Conservation (phyloP, 2,797 vertebrate species). For the Enteromius mattozi region DNA sequence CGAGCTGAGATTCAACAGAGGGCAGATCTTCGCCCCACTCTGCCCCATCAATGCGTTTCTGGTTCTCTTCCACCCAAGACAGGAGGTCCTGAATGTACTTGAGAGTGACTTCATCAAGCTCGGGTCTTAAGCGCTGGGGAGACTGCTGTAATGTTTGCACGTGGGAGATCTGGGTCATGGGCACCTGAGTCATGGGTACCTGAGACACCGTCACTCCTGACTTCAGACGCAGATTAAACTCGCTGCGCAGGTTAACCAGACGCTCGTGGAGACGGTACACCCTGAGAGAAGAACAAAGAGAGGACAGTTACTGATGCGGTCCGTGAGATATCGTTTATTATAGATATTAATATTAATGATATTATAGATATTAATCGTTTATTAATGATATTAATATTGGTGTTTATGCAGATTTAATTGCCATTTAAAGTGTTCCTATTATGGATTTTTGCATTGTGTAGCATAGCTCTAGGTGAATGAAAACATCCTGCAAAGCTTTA, state of each 20-base stretch:
- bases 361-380: not conserved
- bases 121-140: slow-evolving; percentile 69
- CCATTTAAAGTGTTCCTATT: not conserved
- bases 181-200: slow-evolving; percentile 69
- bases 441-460: no score
- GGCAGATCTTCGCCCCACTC: slow-evolving; percentile 93
- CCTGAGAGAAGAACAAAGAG: slow-evolving; percentile 64
- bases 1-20: slow-evolving; percentile 88
- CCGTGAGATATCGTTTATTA: not conserved
- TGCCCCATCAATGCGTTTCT: slow-evolving; percentile 78
- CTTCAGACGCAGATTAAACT: slow-evolving; percentile 92
- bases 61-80: slow-evolving; percentile 95
- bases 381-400: not conserved
- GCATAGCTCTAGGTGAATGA: no score
- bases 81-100: slow-evolving; percentile 90
- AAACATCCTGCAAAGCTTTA: no score
- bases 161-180: slow-evolving; percentile 38
- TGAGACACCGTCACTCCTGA: slow-evolving; percentile 77
- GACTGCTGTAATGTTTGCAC: slow-evolving; percentile 70
- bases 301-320: not conserved
- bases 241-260: slow-evolving; percentile 91
- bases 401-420: not conserved
- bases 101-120: slow-evolving; percentile 86
- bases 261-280: slow-evolving; percentile 94
- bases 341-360: not conserved